Evolutionary conservation across 1,140 invertebrate species (phyloP).

Genomic region (Scaptomyza pallida): DNA sequence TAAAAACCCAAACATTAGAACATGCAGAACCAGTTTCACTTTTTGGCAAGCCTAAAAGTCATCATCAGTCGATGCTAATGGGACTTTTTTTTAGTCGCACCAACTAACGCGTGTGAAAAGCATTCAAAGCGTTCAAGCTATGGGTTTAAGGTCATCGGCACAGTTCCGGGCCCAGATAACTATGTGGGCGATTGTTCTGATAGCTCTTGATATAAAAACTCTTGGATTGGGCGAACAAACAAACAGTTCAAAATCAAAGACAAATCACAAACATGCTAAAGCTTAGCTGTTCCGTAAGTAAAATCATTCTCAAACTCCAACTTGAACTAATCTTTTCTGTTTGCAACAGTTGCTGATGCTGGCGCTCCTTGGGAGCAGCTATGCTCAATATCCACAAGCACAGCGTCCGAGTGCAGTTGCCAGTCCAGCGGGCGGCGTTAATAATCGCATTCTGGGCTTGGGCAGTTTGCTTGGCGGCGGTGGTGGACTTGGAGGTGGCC

Average conservation of each 20-base stretch:
- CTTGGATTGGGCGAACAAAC: slow-evolving; percentile 16
- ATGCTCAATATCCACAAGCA: slow-evolving; percentile 60
- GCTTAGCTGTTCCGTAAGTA: slow-evolving; percentile 56
- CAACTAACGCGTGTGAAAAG: slow-evolving; percentile 71
- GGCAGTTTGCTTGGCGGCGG: slow-evolving; percentile 52
- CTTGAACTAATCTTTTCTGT: not conserved
- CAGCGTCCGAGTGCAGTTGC: not conserved
- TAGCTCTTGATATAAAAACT: slow-evolving; percentile 64
- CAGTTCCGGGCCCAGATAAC: slow-evolving; percentile 53
- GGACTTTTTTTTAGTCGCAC: slow-evolving; percentile 54
- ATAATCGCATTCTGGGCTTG: slow-evolving; percentile 65
- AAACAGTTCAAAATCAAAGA: slow-evolving; percentile 62
- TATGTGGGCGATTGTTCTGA: slow-evolving; percentile 55
- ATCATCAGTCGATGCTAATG: slow-evolving; percentile 46
- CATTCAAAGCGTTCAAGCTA: slow-evolving; percentile 64
- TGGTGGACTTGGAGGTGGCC: slow-evolving; percentile 42
- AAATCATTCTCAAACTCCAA: not conserved
- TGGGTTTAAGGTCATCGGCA: slow-evolving; percentile 65
- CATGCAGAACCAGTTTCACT: slow-evolving; percentile 56
- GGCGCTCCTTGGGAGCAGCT: slow-evolving; percentile 40
- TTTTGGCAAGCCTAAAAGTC: slow-evolving; percentile 9
- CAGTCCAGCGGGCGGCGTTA: slow-evolving; percentile 22
- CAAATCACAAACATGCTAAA: slow-evolving; percentile 54
- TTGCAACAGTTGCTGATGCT: slow-evolving; percentile 45
- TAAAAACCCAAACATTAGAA: slow-evolving; percentile 23